Evolutionary conservation across 2,797 vertebrate genomes (phyloP).

Genomic region (Prionace glauca): DNA sequence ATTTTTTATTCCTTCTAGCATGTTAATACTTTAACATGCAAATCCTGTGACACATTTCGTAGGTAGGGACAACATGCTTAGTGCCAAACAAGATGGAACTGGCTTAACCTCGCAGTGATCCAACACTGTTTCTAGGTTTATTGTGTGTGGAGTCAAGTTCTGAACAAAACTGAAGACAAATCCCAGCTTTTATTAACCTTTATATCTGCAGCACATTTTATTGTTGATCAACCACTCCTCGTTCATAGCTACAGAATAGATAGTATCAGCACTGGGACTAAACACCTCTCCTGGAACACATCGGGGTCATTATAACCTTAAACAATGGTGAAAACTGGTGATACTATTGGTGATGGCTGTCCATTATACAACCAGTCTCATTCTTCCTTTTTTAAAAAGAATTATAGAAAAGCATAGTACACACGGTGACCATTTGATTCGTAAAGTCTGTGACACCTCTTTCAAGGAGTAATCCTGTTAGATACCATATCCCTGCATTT

Average conservation of each 20-base stretch:
- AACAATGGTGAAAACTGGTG: neutral
- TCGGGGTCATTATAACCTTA: neutral
- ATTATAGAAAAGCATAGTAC: no score
- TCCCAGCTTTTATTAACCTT: neutral
- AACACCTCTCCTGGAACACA: neutral
- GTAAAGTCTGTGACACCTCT: no score
- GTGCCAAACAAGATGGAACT: neutral
- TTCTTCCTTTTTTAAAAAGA: neutral
- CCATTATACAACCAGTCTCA: neutral
- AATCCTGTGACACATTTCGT: neutral
- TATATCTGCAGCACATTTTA: neutral
- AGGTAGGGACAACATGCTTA: neutral
- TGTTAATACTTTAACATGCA: neutral
- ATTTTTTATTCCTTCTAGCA: neutral
- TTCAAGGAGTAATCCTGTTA: no score
- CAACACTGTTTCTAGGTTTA: neutral
- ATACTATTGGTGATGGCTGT: neutral
- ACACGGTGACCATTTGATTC: no score
- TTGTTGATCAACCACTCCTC: neutral
- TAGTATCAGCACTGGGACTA: neutral
- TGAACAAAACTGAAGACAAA: neutral
- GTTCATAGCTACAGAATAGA: neutral
- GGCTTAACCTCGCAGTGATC: neutral
- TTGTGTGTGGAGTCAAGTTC: neutral
- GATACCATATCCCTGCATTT: no score